These are phyloP conservation scores for Dromius quadrimaculatus DNA, from an alignment of 2,888 invertebrate genomes.

Conservation along the genomic window DNA sequence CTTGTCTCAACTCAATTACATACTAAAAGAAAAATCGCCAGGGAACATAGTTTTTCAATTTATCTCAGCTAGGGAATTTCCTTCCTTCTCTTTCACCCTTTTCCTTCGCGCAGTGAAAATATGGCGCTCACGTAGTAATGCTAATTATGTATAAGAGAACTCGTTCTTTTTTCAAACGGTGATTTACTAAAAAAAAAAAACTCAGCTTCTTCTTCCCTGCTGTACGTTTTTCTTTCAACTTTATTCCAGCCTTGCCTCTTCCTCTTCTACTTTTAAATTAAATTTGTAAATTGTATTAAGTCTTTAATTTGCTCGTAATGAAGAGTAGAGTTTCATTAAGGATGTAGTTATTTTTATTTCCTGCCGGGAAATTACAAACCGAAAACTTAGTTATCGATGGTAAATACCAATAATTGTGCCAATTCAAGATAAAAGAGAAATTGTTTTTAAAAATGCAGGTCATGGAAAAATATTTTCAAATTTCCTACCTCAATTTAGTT, in stretches of 20 bases:
- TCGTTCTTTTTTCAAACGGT: constrained; percentile 26
- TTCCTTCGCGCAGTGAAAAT: constrained; percentile 6
- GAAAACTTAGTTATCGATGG: constrained; percentile 13
- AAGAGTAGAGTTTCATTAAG: constrained; percentile 28
- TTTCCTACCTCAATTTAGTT: constrained; percentile 10
- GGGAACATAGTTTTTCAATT: constrained; percentile 37
- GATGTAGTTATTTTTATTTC: constrained; percentile 11
- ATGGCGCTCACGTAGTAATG: constrained; percentile 32
- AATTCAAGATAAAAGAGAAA: neutral
- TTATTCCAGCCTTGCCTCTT: constrained; percentile 26
- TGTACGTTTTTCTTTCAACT: constrained; percentile 23
- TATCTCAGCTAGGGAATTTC: neutral
- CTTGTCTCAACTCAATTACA: constrained; percentile 29
- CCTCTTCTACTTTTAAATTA: constrained; percentile 42
- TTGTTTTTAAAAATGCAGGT: neutral
- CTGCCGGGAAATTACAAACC: constrained; percentile 2
- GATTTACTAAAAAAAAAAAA: constrained; percentile 36
- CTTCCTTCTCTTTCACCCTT: neutral
- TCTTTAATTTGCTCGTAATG: constrained; percentile 36
- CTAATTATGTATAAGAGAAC: constrained; percentile 34
- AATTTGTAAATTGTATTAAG: constrained; percentile 42
- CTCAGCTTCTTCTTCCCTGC: constrained; percentile 4
- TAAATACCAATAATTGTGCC: neutral
- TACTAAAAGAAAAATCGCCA: neutral
- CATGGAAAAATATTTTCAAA: neutral